Conservation (phyloP, 2,888 invertebrate genomes). For the Scaptomyza flava region DNA sequence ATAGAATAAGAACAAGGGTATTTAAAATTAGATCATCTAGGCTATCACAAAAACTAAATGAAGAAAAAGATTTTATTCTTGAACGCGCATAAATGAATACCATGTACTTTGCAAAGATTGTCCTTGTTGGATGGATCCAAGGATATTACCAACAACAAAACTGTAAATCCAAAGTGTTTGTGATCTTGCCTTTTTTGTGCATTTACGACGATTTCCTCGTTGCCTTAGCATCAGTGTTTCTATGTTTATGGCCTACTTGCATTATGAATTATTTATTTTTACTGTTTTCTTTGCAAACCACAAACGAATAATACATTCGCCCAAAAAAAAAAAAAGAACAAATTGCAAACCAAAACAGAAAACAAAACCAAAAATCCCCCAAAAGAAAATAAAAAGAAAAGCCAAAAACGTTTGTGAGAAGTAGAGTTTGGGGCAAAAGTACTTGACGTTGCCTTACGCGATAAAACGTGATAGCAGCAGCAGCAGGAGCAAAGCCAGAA, state of each 20-base stretch:
- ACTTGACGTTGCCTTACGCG: constrained; percentile 61
- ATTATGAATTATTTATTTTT: constrained; percentile 79
- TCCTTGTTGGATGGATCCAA: neutral
- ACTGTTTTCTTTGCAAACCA: constrained; percentile 51
- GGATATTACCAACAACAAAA: neutral
- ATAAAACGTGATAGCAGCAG: constrained; percentile 49
- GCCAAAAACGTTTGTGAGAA: constrained; percentile 54
- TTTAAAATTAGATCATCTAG: too few relatives aligned
- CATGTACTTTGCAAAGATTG: constrained; percentile 6
- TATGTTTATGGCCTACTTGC: constrained; percentile 73
- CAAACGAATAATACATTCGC: constrained; percentile 23
- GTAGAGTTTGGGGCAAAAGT: constrained; percentile 12
- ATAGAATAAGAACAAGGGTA: neutral
- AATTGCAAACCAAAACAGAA: constrained; percentile 28
- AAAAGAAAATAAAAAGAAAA: constrained; percentile 33
- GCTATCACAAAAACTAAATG: neutral
- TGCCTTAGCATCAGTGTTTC: constrained; percentile 33
- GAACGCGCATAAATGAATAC: neutral
- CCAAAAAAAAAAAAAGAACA: constrained; percentile 15
- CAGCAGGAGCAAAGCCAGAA: constrained; percentile 9
- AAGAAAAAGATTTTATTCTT: neutral
- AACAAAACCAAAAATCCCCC: neutral
- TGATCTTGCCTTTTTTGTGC: constrained; percentile 17
- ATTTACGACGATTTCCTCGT: constrained; percentile 46
- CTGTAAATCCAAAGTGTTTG: neutral